phyloP scores from a whole-genome alignment of 2,888 invertebrate genomes.

The Sinopyrophorus schimmeli region DNA sequence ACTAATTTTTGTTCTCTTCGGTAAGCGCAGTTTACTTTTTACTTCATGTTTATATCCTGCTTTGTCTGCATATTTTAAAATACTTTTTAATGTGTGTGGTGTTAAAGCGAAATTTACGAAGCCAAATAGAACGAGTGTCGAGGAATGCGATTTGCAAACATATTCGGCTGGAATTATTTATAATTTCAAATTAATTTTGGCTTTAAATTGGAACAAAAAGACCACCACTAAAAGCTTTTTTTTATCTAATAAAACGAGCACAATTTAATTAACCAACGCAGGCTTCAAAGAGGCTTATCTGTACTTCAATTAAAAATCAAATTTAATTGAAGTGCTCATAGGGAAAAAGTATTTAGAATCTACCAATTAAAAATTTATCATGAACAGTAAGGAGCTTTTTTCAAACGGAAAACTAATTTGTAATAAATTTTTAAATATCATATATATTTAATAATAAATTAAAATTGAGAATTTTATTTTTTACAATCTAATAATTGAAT shows the following conservation, averaged over 20 bases:
- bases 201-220: background rate
- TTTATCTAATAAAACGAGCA: background rate
- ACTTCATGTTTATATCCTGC: constrained; percentile 7
- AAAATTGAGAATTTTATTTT: no score
- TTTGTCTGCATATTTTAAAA: constrained; percentile 2
- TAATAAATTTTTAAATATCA: background rate
- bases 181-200: background rate
- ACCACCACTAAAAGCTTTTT: background rate
- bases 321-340: constrained; percentile 9
- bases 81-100: background rate
- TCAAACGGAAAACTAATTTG: background rate
- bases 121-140: no score
- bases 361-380: no score
- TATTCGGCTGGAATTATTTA: no score
- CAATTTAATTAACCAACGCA: background rate
- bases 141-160: no score
- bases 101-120: background rate
- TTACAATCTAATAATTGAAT: no score
- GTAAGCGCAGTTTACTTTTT: background rate
- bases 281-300: constrained; percentile 4
- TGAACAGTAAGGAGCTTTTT: no score
- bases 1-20: constrained; percentile 2
- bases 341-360: no score
- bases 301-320: constrained; percentile 10
- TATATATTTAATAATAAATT: no score